A percentile compares a stretch with the other conserved stretches of the same genome.
These are phyloP conservation scores for Geophilus truncorum DNA, from an alignment of 2,888 invertebrate species.

Conservation along the genomic window DNA sequence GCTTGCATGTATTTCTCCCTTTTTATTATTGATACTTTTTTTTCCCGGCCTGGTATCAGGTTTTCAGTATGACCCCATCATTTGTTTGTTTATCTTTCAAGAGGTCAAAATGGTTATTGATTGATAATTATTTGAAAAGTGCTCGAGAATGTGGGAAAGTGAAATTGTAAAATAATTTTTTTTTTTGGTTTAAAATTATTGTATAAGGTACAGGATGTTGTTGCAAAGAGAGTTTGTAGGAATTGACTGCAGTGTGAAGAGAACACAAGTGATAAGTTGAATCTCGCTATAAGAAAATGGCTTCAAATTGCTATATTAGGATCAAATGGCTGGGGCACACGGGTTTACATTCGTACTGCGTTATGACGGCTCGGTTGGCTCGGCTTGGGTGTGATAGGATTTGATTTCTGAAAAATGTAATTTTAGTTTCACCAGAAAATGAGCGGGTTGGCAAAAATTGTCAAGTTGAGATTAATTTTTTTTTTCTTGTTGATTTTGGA, in stretches of 20 bases:
- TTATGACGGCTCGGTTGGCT: conserved; percentile 13
- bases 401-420: neutral
- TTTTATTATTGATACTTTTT: neutral
- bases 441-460: neutral
- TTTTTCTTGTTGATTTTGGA: neutral
- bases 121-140: no score
- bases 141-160: neutral
- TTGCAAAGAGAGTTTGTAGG: neutral
- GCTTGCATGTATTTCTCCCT: neutral
- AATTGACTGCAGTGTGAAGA: neutral
- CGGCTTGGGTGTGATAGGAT: neutral
- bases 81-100: no score
- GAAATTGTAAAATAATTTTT: neutral
- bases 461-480: neutral
- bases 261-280: neutral
- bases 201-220: neutral
- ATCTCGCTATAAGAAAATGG: neutral
- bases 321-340: neutral
- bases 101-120: no score
- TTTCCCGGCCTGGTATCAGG: neutral
- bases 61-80: no score
- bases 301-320: conserved; percentile 20
- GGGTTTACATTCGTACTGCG: neutral
- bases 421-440: conserved; percentile 5
- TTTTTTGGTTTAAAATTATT: neutral